Base-by-base conservation (phyloP, 2,888 invertebrate species). In the Xestia rhomboidea region DNA sequence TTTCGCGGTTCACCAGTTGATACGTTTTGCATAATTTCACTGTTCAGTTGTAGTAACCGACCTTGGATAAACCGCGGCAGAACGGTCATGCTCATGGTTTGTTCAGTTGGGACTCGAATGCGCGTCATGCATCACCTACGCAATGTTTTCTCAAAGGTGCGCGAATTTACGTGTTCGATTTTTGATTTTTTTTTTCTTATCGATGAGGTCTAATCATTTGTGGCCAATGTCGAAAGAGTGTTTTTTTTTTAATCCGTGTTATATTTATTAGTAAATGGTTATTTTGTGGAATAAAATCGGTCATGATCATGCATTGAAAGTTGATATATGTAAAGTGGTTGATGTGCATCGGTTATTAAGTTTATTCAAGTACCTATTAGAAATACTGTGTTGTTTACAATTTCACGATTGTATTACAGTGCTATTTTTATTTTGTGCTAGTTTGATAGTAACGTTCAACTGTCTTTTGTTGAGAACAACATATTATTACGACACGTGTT, bases 91-190 rank as follows among this genome's bases (percentile, higher is more conserved):
- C 89, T 88, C 90, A 90, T 90, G 90, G 90, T 92, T 92, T 90
- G 90, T 91, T 93, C 90, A 89, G 95, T 95, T 91, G 93, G 88
- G 87, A 90, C 90, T 91, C 87, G 91, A 90, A 89, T 89, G 86
- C 91, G 91, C 92, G 91, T 87, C 93, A 96, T 96, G 96, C 96
- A 96, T 93, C 96, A 96, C 94, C 93, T 96, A 89, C 96, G 96
- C 82, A 94, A 89, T 87, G 96, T 96, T 86, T 96, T 96, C 88
- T 90, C 92, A 41, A 96, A 96, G 96, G 96, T 96, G 89, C 79
- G 79, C 82, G 83, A 64, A 77, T 77, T 79, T 79, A 75, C 87
- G 84, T 83, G 82, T 82, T 83, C 41, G 87, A 82, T 82, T 87
- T 80, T 80, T 77, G 54, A 64, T 83, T 77, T 54, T 66, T 74